Evolutionary conservation across 2,113 vertebrate species (phyloP).

Genomic region (Prinia subflava): DNA sequence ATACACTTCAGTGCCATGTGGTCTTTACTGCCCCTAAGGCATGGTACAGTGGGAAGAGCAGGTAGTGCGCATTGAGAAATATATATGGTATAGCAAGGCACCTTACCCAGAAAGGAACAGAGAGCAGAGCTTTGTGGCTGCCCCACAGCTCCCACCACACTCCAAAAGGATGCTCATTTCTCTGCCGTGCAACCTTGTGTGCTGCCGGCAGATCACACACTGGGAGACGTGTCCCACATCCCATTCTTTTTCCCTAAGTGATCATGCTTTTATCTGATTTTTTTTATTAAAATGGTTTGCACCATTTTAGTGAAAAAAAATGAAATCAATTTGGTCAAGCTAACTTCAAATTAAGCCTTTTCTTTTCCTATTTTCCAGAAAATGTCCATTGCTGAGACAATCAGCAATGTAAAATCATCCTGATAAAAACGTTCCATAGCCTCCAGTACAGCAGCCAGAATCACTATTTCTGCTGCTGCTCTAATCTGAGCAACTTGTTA

Average conservation of each 20-base stretch:
- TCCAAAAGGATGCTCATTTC: background rate
- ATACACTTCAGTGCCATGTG: background rate
- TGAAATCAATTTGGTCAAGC: fast-evolving
- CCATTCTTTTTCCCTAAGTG: background rate
- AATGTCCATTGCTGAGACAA: background rate
- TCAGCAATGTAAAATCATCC: background rate
- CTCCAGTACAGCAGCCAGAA: background rate
- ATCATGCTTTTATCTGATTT: background rate
- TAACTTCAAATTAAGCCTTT: background rate
- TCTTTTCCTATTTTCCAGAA: background rate
- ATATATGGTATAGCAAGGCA: fast-evolving
- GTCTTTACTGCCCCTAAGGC: background rate
- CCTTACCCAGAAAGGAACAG: background rate
- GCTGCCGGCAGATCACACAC: background rate
- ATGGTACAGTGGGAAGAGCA: background rate
- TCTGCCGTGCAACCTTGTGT: background rate
- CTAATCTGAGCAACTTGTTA: background rate
- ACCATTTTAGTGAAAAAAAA: background rate
- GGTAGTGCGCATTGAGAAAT: background rate
- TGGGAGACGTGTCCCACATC: fast-evolving
- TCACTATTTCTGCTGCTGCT: background rate
- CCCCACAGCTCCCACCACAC: background rate
- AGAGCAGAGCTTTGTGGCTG: background rate
- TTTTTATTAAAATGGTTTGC: background rate
- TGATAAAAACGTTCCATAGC: background rate